These are phyloP conservation scores for Chironomus riparius DNA, from an alignment of 2,888 invertebrate genomes.

Conservation along the genomic window DNA sequence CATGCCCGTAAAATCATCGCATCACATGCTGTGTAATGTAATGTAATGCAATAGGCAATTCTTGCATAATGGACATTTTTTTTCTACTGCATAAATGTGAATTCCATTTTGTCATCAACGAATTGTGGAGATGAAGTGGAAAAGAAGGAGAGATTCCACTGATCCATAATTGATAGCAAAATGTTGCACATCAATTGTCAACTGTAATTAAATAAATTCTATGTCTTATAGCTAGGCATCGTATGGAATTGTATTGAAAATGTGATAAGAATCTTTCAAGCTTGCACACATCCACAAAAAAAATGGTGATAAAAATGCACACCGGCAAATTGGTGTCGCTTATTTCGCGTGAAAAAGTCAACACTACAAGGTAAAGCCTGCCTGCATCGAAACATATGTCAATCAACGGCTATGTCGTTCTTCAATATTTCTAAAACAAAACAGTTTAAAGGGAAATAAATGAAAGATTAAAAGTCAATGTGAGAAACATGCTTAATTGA, in stretches of 20 bases:
- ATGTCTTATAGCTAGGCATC: not conserved
- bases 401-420: not conserved
- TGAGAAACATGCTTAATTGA: not conserved
- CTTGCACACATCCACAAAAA: not conserved
- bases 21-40: not conserved
- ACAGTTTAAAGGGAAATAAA: not conserved
- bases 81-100: not conserved
- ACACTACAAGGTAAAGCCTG: not conserved
- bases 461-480: not conserved
- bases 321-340: constrained; percentile 1
- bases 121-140: not conserved
- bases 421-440: too few species aligned
- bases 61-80: not conserved
- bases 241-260: not conserved
- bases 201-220: constrained; percentile 26
- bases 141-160: not conserved
- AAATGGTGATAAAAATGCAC: not conserved
- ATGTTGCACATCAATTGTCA: constrained; percentile 19
- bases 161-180: constrained; percentile 27
- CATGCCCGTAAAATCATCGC: not conserved
- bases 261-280: constrained; percentile 18
- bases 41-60: not conserved
- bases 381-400: not conserved
- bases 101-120: not conserved
- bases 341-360: not conserved